Conservation (phyloP, 2,113 vertebrate genomes). For the Gallinago jamesoni region DNA sequence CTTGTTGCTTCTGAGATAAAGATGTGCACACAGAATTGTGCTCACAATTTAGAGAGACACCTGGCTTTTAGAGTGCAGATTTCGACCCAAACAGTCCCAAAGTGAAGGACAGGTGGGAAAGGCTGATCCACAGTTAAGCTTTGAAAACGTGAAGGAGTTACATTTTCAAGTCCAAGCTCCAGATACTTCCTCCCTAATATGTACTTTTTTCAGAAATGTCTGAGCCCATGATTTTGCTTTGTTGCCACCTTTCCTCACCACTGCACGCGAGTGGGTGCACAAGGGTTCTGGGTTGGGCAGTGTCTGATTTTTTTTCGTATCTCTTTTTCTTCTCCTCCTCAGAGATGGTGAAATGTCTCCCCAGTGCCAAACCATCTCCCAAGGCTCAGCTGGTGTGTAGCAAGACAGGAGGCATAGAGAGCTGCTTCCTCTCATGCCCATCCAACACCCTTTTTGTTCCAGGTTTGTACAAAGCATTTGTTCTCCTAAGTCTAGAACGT, state of each 20-base stretch:
- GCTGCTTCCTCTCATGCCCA: constrained; percentile 88
- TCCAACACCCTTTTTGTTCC: constrained; percentile 88
- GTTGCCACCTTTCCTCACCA: not conserved
- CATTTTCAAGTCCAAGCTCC: not conserved
- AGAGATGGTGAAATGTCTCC: constrained; percentile 89
- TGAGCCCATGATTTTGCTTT: not conserved
- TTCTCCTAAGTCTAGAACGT: not conserved
- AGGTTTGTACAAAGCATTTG: constrained; percentile 75
- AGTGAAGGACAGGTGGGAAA: not conserved
- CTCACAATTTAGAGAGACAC: not conserved
- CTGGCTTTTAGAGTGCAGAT: not conserved
- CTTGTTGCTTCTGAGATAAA: not conserved
- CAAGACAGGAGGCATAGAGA: constrained; percentile 85
- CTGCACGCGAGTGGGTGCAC: not conserved
- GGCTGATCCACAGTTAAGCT: not conserved
- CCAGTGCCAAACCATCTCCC: constrained; percentile 79
- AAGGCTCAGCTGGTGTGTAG: constrained; percentile 86
- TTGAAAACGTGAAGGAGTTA: not conserved
- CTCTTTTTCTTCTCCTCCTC: constrained; percentile 53
- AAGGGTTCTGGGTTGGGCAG: not conserved
- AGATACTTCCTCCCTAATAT: not conserved
- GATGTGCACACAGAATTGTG: not conserved
- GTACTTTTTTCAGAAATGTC: not conserved
- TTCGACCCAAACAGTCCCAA: not conserved
- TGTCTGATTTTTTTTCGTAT: not conserved